phyloP scores from a whole-genome alignment of 2,113 vertebrate species.

The Corydoras sp. region DNA sequence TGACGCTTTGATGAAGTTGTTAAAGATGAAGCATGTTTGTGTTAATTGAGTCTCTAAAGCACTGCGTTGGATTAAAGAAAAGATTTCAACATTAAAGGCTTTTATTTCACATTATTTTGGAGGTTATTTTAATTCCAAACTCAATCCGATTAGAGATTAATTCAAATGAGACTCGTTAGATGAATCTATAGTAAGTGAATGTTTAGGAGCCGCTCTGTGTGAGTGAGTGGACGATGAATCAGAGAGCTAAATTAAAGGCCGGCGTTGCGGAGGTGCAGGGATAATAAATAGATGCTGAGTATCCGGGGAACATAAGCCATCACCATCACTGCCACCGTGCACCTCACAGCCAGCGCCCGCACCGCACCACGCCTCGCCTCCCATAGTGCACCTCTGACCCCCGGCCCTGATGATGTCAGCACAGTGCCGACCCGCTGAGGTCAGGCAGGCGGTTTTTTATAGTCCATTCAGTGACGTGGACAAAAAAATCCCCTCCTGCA shows the following conservation, averaged over 20 bases:
- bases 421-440: slow-evolving; percentile 40
- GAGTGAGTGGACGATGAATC: slow-evolving; percentile 85
- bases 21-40: no score
- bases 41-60: no score
- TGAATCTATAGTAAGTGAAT: no score
- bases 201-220: slow-evolving; percentile 66
- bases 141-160: no score
- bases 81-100: no score
- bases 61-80: no score
- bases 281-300: slow-evolving; percentile 77
- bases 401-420: slow-evolving; percentile 45
- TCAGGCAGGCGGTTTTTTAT: slow-evolving; percentile 46
- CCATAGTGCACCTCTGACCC: slow-evolving; percentile 48
- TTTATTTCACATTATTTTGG: no score
- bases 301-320: slow-evolving; percentile 67
- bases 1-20: no score
- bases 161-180: no score
- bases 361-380: slow-evolving; percentile 13
- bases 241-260: slow-evolving; percentile 85
- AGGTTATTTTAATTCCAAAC: no score
- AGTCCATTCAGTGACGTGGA: slow-evolving; percentile 59
- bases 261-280: slow-evolving; percentile 66
- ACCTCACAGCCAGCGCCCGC: background rate
- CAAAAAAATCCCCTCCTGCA: slow-evolving; percentile 51
- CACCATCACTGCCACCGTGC: slow-evolving; percentile 31